Percentiles rank a stretch among this genome's conserved stretches.
Conservation (phyloP, 2,113 vertebrate genomes). For the Beaufortia kweichowensis region DNA sequence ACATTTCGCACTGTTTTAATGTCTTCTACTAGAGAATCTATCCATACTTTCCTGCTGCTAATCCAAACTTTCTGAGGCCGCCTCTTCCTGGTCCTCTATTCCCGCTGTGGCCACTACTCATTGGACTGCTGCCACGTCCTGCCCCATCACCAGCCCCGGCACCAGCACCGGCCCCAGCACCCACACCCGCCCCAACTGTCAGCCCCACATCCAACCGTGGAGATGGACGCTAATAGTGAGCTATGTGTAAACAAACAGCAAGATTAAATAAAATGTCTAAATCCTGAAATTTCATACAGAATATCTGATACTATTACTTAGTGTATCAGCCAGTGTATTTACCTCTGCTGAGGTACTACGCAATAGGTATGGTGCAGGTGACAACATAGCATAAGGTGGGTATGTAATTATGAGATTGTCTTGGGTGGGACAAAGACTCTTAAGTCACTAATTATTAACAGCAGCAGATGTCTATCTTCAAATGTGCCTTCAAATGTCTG, state of each 20-base stretch:
- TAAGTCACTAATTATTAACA: constrained; percentile 32
- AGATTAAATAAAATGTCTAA: neutral
- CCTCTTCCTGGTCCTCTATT: neutral
- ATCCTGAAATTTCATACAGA: neutral
- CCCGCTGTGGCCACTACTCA: constrained; percentile 41
- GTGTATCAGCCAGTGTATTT: no score
- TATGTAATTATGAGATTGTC: constrained; percentile 49
- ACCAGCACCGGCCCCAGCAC: neutral
- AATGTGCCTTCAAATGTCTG: neutral
- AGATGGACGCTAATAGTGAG: constrained; percentile 46
- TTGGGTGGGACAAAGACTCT: constrained; percentile 37
- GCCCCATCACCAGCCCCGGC: constrained; percentile 21
- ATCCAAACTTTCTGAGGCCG: neutral
- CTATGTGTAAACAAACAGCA: neutral
- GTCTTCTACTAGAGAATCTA: constrained; percentile 30
- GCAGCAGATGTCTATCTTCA: constrained; percentile 1
- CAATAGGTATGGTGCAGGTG: constrained; percentile 26
- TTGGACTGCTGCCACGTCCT: constrained; percentile 40
- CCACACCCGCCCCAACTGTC: constrained; percentile 1
- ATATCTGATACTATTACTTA: neutral
- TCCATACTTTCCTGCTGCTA: neutral
- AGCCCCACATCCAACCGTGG: constrained; percentile 38
- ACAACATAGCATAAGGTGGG: constrained; percentile 10
- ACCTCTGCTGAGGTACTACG: neutral
- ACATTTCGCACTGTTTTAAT: neutral